Evolutionary conservation across 2,113 vertebrate species (phyloP).

Genomic region (Hypanus sabinus): DNA sequence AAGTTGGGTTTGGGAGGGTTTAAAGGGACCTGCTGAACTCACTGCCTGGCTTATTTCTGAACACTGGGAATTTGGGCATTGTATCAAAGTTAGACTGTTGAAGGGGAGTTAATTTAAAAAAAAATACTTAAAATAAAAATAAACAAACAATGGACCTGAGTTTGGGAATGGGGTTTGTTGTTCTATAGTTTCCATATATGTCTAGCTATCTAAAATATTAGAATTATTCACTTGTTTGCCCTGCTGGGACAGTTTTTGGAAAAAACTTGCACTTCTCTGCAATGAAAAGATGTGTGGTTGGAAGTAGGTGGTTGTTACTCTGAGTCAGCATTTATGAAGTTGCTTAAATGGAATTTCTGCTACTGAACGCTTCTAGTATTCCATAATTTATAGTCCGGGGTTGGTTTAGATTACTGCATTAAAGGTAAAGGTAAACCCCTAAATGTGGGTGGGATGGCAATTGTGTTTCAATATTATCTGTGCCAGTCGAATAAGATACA

Average conservation of each 20-base stretch:
- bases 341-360: not conserved
- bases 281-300: not conserved
- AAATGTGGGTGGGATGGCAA: not conserved
- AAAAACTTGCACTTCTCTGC: not conserved
- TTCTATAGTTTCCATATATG: not conserved
- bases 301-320: not conserved
- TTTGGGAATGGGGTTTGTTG: not conserved
- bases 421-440: not conserved
- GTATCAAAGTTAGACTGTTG: not conserved
- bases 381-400: not conserved
- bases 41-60: not conserved
- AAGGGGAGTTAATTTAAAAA: not conserved
- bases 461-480: not conserved
- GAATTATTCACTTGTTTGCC: not conserved
- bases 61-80: not conserved
- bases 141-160: not conserved
- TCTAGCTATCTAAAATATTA: not conserved
- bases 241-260: not conserved
- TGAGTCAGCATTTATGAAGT: not conserved
- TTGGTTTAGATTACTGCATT: not conserved
- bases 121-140: not conserved
- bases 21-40: not conserved
- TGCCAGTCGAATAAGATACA: not conserved
- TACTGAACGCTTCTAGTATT: not conserved
- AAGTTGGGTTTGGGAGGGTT: not conserved